A percentile compares a stretch with the other conserved stretches of the same genome.
phyloP scores from a whole-genome alignment of 2,113 vertebrate species.

The Sitta europaea region DNA sequence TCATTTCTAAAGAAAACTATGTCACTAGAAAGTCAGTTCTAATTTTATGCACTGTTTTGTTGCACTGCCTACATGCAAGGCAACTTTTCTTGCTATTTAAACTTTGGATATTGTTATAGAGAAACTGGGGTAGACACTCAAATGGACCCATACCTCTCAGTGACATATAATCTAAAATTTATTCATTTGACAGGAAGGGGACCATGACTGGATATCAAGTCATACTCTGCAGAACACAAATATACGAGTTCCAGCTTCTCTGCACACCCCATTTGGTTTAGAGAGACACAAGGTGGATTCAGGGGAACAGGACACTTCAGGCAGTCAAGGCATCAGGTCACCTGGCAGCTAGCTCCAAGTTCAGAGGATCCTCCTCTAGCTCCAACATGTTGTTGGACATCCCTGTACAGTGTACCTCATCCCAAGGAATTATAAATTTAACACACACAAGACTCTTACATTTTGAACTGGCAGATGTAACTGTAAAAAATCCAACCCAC shows the following conservation, averaged over 20 bases:
- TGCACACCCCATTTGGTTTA: neutral
- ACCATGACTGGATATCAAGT: neutral
- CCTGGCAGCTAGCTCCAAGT: neutral
- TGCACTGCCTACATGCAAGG: constrained; percentile 13
- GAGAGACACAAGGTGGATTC: neutral
- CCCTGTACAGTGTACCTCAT: neutral
- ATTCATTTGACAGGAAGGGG: neutral
- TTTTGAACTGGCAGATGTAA: neutral
- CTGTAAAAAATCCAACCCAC: neutral
- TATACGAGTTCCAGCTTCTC: neutral
- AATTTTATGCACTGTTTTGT: constrained; percentile 54
- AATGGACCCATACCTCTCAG: neutral
- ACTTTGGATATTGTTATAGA: neutral
- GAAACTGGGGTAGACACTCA: neutral
- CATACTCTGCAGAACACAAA: neutral
- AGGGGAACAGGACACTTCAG: neutral
- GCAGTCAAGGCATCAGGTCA: neutral
- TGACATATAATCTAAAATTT: neutral
- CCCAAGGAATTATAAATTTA: neutral
- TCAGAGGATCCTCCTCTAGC: neutral
- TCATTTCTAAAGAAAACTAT: constrained; percentile 54
- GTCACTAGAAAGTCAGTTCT: constrained; percentile 50
- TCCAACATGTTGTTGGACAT: neutral
- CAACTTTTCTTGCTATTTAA: constrained; percentile 21
- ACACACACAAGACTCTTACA: neutral